Evolutionary conservation across 2,113 vertebrate genomes (phyloP).

Genomic region (Rhinolophus sinicus): DNA sequence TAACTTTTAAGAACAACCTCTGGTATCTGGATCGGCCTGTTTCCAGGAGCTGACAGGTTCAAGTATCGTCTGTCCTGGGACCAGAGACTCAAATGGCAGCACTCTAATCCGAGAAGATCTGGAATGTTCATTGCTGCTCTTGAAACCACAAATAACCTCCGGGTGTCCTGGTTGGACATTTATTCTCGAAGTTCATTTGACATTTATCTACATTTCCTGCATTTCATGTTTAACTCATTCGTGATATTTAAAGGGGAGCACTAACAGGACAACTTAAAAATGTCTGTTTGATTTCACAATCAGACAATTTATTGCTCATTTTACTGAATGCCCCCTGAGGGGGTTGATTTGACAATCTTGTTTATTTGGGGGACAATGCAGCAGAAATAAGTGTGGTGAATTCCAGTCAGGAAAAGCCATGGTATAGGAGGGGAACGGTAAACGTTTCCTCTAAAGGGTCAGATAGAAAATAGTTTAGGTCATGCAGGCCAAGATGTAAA

Average conservation of each 20-base stretch:
- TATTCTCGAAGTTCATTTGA: conserved; percentile 37
- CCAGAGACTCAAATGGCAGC: background rate
- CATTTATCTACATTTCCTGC: background rate
- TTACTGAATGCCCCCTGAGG: background rate
- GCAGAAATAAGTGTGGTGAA: background rate
- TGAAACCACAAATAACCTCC: background rate
- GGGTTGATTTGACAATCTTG: background rate
- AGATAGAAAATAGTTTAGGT: no score
- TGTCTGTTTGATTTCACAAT: background rate
- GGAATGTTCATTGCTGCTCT: background rate
- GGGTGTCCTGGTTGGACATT: conserved; percentile 11
- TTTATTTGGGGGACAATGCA: background rate
- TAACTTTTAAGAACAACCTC: background rate
- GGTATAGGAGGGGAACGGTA: no score
- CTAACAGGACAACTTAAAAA: background rate
- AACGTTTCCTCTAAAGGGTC: no score
- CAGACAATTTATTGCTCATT: background rate
- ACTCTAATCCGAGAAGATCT: background rate
- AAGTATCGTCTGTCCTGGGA: background rate
- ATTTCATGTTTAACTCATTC: background rate
- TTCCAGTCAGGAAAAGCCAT: no score
- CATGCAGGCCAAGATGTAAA: background rate
- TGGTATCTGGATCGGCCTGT: background rate
- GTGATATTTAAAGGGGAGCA: background rate
- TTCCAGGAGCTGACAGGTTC: no score